Evolutionary conservation across 2,888 invertebrate species (phyloP).

Genomic region (Byasa hedistus): DNA sequence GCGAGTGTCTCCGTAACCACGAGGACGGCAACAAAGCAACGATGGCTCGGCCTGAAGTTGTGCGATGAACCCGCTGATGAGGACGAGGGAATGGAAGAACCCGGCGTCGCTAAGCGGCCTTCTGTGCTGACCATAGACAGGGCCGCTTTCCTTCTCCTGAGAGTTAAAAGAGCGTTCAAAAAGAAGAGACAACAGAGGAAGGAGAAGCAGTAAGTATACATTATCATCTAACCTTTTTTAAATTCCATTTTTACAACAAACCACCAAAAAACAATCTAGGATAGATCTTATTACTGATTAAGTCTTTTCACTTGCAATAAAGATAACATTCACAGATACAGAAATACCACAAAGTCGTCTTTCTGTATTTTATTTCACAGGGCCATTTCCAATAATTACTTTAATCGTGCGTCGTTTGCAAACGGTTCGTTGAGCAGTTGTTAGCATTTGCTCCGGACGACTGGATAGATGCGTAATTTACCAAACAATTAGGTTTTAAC

Average conservation of each 20-base stretch:
- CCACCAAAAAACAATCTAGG: no score
- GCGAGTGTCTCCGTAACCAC: conserved; percentile 50
- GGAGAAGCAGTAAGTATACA: conserved; percentile 87
- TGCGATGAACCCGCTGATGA: conserved; percentile 71
- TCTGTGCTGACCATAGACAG: conserved; percentile 91
- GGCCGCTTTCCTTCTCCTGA: conserved; percentile 91
- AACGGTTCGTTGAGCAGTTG: no score
- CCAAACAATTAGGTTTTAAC: no score
- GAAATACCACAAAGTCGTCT: no score
- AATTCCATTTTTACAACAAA: no score
- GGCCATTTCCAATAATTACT: no score
- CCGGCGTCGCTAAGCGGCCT: conserved; percentile 77
- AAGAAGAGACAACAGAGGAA: conserved; percentile 93
- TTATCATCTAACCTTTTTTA: background rate
- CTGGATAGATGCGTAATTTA: no score
- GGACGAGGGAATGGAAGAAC: conserved; percentile 72
- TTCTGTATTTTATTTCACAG: no score
- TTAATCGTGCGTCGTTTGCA: no score
- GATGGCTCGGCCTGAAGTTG: conserved; percentile 79
- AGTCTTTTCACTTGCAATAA: no score
- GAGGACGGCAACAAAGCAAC: conserved; percentile 67
- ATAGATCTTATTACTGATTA: no score
- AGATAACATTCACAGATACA: no score
- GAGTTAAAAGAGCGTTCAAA: conserved; percentile 94
- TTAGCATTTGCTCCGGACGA: background rate